Conservation (phyloP, 2,113 vertebrate species). For the Gobiocypris rarus region DNA sequence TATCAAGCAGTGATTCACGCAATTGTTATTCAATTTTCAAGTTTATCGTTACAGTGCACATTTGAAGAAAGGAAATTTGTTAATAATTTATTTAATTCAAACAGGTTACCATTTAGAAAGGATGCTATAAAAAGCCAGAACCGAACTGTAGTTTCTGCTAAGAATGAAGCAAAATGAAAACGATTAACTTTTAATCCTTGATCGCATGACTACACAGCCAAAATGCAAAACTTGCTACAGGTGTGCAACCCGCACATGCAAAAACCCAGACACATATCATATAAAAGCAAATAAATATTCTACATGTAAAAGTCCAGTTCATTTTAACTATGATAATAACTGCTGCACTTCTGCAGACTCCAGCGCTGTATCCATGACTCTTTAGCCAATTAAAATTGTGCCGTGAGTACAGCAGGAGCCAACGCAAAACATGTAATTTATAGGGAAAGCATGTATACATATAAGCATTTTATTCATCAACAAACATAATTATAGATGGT, state of each 20-base stretch:
- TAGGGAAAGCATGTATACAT: background rate
- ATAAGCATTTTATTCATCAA: background rate
- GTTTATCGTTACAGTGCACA: background rate
- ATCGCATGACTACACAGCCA: background rate
- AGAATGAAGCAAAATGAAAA: background rate
- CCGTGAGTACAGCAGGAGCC: background rate
- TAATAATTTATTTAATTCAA: background rate
- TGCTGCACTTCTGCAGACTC: background rate
- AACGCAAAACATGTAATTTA: slow-evolving; percentile 22
- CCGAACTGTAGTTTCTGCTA: background rate
- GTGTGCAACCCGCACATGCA: background rate
- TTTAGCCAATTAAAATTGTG: slow-evolving; percentile 43
- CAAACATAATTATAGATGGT: slow-evolving; percentile 36
- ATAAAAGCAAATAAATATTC: too few species aligned
- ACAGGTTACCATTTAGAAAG: background rate
- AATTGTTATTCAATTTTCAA: background rate
- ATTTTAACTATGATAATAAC: background rate
- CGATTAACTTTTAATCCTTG: background rate
- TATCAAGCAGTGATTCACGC: background rate
- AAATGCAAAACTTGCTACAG: background rate
- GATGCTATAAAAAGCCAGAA: background rate
- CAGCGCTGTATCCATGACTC: background rate
- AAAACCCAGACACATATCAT: background rate
- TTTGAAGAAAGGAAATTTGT: background rate
- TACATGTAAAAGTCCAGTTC: background rate